Percentiles rank a stretch among this genome's conserved stretches.
These are phyloP conservation scores for Deroplatys truncata DNA, from an alignment of 2,888 invertebrate genomes.

Conservation along the genomic window DNA sequence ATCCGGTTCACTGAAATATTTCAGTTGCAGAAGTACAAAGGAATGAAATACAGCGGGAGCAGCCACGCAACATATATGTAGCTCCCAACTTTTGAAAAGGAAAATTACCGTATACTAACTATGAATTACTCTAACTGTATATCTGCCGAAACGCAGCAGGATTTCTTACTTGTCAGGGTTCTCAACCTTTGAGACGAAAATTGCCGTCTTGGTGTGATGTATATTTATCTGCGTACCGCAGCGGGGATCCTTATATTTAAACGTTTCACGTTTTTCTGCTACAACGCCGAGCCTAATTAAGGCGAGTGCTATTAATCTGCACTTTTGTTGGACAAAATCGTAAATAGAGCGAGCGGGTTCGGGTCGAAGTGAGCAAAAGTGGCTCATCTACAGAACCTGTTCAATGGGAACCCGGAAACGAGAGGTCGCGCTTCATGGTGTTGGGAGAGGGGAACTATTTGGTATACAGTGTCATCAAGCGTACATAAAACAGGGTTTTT, in stretches of 20 bases:
- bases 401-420: background rate
- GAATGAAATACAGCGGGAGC: background rate
- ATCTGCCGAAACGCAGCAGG: background rate
- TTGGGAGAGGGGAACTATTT: background rate
- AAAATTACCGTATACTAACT: background rate
- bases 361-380: background rate
- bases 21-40: background rate
- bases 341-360: background rate
- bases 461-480: too few species aligned
- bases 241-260: too few species aligned
- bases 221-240: background rate
- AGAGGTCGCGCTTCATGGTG: too few species aligned
- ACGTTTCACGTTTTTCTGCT: background rate
- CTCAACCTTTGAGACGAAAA: background rate
- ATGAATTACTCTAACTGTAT: background rate
- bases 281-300: background rate
- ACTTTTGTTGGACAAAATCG: background rate
- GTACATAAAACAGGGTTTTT: background rate
- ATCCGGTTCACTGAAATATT: background rate
- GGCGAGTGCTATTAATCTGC: background rate
- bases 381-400: background rate
- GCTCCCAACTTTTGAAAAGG: background rate
- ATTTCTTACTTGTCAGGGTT: background rate
- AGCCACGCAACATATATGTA: background rate
- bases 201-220: background rate